phyloP scores from a whole-genome alignment of 2,113 vertebrate species.

The Equus przewalskii region DNA sequence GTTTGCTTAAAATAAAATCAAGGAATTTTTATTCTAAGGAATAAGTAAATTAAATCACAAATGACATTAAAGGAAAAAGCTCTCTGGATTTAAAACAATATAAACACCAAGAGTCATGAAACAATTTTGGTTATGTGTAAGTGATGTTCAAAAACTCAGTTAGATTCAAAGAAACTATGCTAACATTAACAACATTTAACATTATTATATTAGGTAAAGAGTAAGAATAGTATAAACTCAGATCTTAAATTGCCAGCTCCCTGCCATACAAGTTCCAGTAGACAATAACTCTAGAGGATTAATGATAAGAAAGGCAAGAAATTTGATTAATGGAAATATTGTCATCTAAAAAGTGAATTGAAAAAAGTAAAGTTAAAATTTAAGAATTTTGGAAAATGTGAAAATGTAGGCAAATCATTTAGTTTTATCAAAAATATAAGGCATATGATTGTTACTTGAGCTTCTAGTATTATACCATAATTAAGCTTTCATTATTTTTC shows the following conservation, averaged over 20 bases:
- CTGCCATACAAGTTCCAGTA: neutral
- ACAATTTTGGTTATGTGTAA: neutral
- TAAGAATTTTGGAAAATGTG: constrained; percentile 1
- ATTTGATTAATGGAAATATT: neutral
- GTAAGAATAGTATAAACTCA: neutral
- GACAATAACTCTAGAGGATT: neutral
- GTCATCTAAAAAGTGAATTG: neutral
- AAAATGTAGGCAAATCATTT: neutral
- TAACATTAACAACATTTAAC: neutral
- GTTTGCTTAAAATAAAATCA: neutral
- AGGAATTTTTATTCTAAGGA: neutral
- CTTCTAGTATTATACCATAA: neutral
- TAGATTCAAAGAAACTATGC: neutral
- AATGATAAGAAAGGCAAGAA: neutral
- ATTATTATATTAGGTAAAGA: neutral
- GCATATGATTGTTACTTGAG: neutral
- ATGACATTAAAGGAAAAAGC: neutral
- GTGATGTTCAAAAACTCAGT: neutral
- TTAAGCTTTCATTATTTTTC: constrained; percentile 14
- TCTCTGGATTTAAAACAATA: neutral
- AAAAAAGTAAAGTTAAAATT: neutral
- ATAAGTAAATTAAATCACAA: neutral
- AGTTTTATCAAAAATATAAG: neutral
- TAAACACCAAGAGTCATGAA: neutral
- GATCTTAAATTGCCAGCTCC: neutral